These are phyloP conservation scores for Sigmodon hispidus DNA, from an alignment of 2,113 vertebrate genomes.

Conservation along the genomic window DNA sequence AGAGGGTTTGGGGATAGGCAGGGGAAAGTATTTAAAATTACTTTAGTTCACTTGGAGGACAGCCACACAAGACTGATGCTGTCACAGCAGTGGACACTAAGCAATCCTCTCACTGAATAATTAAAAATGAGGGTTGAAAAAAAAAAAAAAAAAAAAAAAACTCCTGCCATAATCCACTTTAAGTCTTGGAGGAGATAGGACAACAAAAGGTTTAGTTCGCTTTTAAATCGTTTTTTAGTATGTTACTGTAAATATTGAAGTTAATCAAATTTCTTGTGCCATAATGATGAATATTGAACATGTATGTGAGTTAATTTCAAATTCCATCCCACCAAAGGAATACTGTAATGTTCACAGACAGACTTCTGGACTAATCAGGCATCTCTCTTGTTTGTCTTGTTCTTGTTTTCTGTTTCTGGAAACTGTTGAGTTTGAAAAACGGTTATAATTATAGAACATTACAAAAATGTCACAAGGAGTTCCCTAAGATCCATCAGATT, in stretches of 20 bases:
- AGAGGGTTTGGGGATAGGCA: neutral
- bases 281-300: neutral
- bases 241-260: neutral
- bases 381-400: neutral
- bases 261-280: neutral
- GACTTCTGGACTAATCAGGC: neutral
- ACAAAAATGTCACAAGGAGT: neutral
- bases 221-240: constrained; percentile 35
- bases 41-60: constrained; percentile 53
- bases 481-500: neutral
- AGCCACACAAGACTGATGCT: constrained; percentile 8
- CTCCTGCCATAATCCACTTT: constrained; percentile 6
- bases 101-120: constrained; percentile 16
- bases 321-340: neutral
- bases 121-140: neutral
- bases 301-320: neutral
- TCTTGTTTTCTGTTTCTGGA: neutral
- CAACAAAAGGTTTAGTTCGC: constrained; percentile 14
- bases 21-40: constrained; percentile 54
- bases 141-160: neutral
- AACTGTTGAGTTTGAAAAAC: neutral
- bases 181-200: constrained; percentile 30
- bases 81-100: neutral
- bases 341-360: neutral
- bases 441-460: neutral